phyloP scores from a whole-genome alignment of 2,113 vertebrate species.

The Coracopsis vasa region DNA sequence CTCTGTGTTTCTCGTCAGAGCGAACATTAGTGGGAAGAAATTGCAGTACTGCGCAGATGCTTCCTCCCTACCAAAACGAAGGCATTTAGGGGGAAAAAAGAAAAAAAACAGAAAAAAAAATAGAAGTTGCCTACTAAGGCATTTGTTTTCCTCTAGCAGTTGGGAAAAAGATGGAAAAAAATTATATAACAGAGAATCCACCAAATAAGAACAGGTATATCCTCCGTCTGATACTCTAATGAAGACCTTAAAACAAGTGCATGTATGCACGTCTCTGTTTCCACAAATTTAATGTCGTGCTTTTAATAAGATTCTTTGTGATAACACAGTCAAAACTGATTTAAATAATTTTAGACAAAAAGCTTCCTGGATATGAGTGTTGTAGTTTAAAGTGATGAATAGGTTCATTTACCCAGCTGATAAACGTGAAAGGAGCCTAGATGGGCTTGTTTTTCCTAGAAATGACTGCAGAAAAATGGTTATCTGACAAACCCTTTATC shows the following conservation, averaged over 20 bases:
- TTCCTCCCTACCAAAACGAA: slow-evolving; percentile 42
- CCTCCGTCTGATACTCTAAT: background rate
- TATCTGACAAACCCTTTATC: background rate
- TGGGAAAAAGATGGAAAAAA: background rate
- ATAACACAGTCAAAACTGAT: background rate
- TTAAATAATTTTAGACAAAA: background rate
- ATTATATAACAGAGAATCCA: background rate
- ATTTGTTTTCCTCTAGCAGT: slow-evolving; percentile 31
- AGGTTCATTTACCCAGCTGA: background rate
- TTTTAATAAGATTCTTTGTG: background rate
- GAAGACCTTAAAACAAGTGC: background rate
- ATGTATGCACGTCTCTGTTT: background rate
- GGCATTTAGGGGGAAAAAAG: background rate
- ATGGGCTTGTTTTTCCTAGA: background rate
- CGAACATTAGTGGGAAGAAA: slow-evolving; percentile 41
- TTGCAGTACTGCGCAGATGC: slow-evolving; percentile 36
- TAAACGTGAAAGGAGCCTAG: background rate
- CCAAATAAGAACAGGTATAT: background rate
- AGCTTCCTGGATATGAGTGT: background rate
- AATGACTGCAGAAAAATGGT: background rate
- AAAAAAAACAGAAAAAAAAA: background rate
- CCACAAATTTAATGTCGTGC: background rate
- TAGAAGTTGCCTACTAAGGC: slow-evolving; percentile 36
- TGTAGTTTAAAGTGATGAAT: background rate
- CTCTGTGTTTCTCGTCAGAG: background rate